These are phyloP conservation scores for Sminthurides aquaticus DNA, from an alignment of 2,888 invertebrate genomes.

Conservation along the genomic window DNA sequence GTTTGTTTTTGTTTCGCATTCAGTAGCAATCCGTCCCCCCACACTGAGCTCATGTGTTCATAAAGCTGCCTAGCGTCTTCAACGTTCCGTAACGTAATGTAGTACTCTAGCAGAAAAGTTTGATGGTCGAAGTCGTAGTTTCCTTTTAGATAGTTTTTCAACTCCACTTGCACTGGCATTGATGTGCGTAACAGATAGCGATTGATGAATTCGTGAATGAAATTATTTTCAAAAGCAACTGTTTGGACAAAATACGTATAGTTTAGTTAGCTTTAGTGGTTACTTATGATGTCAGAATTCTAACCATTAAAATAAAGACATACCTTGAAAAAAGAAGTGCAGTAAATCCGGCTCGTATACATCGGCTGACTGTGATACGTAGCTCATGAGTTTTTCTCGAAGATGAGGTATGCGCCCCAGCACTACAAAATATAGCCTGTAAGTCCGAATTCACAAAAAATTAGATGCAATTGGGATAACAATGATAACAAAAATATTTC, in stretches of 20 bases:
- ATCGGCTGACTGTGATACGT: slow-evolving; percentile 17
- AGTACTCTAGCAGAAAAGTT: slow-evolving; percentile 11
- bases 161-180: neutral
- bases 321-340: slow-evolving; percentile 59
- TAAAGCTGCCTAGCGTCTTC: slow-evolving; percentile 15
- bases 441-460: slow-evolving; percentile 20
- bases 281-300: no score
- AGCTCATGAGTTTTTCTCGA: slow-evolving; percentile 22
- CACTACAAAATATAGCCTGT: slow-evolving; percentile 25
- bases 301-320: no score
- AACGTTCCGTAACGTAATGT: slow-evolving; percentile 6
- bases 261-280: no score
- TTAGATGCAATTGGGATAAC: neutral
- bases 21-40: slow-evolving; percentile 15
- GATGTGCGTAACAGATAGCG: slow-evolving; percentile 6
- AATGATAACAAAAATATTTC: neutral
- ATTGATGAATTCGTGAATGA: slow-evolving; percentile 20
- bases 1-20: slow-evolving; percentile 12
- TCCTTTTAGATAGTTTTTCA: slow-evolving; percentile 14
- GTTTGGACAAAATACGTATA: no score
- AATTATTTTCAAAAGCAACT: slow-evolving; percentile 17
- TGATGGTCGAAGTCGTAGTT: slow-evolving; percentile 13
- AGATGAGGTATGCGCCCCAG: slow-evolving; percentile 14
- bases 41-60: slow-evolving; percentile 16
- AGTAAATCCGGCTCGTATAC: slow-evolving; percentile 49